These are phyloP conservation scores for Pseudoips prasinana DNA, from an alignment of 2,888 invertebrate species.

Conservation along the genomic window DNA sequence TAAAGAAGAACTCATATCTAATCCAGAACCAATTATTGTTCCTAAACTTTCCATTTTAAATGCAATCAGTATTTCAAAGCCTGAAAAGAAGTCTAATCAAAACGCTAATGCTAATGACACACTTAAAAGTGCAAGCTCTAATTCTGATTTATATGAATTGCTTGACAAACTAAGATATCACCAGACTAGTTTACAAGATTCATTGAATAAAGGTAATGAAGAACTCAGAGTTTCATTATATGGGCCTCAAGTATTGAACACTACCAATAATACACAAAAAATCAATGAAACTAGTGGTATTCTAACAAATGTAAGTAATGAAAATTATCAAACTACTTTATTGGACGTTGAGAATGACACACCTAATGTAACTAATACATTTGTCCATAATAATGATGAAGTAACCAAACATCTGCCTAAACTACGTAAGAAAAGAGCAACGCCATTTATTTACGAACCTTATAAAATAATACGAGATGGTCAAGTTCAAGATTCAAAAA, in stretches of 20 bases:
- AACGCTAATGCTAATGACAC: neutral
- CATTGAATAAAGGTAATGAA: slow-evolving; percentile 23
- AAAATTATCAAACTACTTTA: slow-evolving; percentile 3
- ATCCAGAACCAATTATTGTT: slow-evolving; percentile 65
- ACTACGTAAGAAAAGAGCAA: slow-evolving; percentile 52
- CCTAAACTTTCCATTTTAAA: slow-evolving; percentile 43
- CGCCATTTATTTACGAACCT: slow-evolving; percentile 70
- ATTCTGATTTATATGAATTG: slow-evolving; percentile 35
- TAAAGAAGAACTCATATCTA: slow-evolving; percentile 75
- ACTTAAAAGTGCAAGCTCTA: slow-evolving; percentile 11
- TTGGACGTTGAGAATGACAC: slow-evolving; percentile 6
- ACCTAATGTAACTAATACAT: slow-evolving; percentile 33
- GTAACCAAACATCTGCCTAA: slow-evolving; percentile 31
- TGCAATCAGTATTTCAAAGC: slow-evolving; percentile 6
- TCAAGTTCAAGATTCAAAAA: slow-evolving; percentile 63
- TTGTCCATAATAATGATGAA: slow-evolving; percentile 42
- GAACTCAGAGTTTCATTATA: slow-evolving; percentile 21
- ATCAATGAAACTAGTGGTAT: no score
- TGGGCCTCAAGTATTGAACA: no score
- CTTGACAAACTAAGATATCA: slow-evolving; percentile 40
- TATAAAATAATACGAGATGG: slow-evolving; percentile 73
- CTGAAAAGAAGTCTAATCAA: neutral
- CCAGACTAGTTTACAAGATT: slow-evolving; percentile 25
- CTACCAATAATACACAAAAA: slow-evolving; percentile 35
- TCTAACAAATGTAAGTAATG: slow-evolving; percentile 62